These are phyloP conservation scores for Diaperis boleti DNA, from an alignment of 2,888 invertebrate species.

Conservation along the genomic window DNA sequence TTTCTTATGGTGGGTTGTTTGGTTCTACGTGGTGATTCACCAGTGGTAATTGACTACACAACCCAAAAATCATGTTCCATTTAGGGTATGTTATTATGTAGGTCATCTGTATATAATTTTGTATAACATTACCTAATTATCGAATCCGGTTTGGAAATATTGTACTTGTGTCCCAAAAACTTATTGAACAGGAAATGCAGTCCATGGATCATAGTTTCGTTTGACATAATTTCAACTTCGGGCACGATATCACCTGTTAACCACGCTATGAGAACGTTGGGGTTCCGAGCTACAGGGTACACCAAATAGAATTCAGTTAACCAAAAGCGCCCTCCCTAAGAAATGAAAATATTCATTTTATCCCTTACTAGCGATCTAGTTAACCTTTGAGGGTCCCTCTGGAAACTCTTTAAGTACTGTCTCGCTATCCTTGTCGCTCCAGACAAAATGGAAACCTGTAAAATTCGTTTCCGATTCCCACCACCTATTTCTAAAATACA, in stretches of 20 bases:
- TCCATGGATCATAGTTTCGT: conserved; percentile 68
- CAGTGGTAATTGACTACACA: no score
- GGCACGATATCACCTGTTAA: conserved; percentile 73
- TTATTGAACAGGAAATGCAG: conserved; percentile 67
- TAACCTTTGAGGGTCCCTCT: conserved; percentile 50
- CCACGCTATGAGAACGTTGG: conserved; percentile 75
- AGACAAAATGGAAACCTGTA: conserved; percentile 43
- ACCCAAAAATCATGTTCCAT: no score
- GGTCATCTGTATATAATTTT: conserved; percentile 2
- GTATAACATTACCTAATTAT: conserved; percentile 51
- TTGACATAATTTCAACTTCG: conserved; percentile 71
- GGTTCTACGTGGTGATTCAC: no score
- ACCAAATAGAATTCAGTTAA: conserved; percentile 40
- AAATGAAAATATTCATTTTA: background rate
- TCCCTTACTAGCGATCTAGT: background rate
- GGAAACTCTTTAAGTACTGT: conserved; percentile 53
- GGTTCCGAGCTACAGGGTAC: conserved; percentile 62
- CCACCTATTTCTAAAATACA: conserved; percentile 50
- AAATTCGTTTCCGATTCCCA: conserved; percentile 43
- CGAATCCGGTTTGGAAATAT: conserved; percentile 66
- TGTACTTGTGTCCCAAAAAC: conserved; percentile 67
- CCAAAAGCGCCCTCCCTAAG: conserved; percentile 45
- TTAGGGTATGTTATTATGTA: no score
- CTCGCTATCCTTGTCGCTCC: conserved; percentile 49
- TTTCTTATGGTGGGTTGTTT: no score